These are phyloP conservation scores for Ophioninae sp. DNA, from an alignment of 2,888 invertebrate species.

Conservation along the genomic window DNA sequence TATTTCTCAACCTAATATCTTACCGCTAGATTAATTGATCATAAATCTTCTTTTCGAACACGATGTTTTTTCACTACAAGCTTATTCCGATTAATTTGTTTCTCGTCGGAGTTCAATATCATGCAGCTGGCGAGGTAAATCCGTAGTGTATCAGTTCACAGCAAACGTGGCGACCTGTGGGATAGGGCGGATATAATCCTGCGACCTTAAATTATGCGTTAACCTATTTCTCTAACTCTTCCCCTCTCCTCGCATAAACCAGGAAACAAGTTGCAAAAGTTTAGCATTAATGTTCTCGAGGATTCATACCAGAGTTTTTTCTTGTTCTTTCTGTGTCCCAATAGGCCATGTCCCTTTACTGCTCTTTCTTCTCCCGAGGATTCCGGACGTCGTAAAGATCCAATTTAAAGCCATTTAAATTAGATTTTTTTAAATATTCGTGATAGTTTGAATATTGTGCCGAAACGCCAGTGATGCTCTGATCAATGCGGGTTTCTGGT, in stretches of 20 bases:
- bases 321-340: neutral
- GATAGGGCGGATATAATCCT: slow-evolving; percentile 40
- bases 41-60: neutral
- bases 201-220: slow-evolving; percentile 51
- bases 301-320: slow-evolving; percentile 15
- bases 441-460: slow-evolving; percentile 23
- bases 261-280: slow-evolving; percentile 60
- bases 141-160: slow-evolving; percentile 40
- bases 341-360: slow-evolving; percentile 2
- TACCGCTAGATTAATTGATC: too few species aligned
- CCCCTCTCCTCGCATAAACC: slow-evolving; percentile 23
- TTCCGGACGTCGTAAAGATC: slow-evolving; percentile 60
- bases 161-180: slow-evolving; percentile 19
- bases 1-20: too few species aligned
- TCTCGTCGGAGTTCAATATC: neutral
- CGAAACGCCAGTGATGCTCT: slow-evolving; percentile 23
- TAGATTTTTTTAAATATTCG: slow-evolving; percentile 56
- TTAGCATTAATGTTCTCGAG: slow-evolving; percentile 44
- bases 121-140: neutral
- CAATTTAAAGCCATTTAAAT: slow-evolving; percentile 66
- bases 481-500: slow-evolving; percentile 47
- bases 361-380: neutral
- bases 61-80: neutral
- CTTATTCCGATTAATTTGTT: neutral
- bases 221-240: neutral